A percentile compares a stretch with the other conserved stretches of the same genome.
Evolutionary conservation across 2,113 vertebrate species (phyloP).

Genomic region (Seriola quinqueradiata): DNA sequence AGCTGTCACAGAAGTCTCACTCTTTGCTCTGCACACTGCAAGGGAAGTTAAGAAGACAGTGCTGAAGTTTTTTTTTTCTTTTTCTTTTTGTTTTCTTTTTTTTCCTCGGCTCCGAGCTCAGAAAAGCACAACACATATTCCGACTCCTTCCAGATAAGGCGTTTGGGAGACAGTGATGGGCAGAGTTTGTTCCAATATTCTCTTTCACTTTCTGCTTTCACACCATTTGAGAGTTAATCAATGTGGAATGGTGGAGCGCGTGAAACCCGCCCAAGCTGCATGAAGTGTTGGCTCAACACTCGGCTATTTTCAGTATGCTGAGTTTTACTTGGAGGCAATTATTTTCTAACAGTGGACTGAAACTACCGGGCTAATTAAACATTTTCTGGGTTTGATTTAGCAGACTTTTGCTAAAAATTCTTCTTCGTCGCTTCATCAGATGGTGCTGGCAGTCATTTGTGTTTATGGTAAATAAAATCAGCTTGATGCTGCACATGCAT

Average conservation of each 20-base stretch:
- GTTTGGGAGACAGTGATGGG: constrained; percentile 25
- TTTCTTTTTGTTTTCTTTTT: background rate
- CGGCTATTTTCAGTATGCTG: constrained; percentile 56
- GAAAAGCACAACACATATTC: background rate
- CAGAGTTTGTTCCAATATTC: constrained; percentile 24
- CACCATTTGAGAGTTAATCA: constrained; percentile 68
- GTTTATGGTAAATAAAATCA: constrained; percentile 68
- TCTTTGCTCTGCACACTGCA: background rate
- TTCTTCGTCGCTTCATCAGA: constrained; percentile 22
- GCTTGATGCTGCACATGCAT: constrained; percentile 37
- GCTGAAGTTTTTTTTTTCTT: background rate
- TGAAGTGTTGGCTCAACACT: constrained; percentile 61
- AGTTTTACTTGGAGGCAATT: constrained; percentile 48
- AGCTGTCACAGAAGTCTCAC: constrained; percentile 37
- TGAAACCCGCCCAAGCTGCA: constrained; percentile 55
- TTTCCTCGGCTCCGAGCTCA: background rate
- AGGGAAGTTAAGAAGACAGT: constrained; percentile 9
- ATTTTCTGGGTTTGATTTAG: constrained; percentile 45
- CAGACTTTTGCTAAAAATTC: constrained; percentile 13
- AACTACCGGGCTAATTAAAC: constrained; percentile 63
- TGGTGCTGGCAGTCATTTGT: constrained; percentile 47
- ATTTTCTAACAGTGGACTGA: constrained; percentile 39
- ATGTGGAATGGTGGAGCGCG: constrained; percentile 44
- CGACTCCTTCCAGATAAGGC: background rate
- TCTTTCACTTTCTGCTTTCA: constrained; percentile 32